Conservation (phyloP, 2,797 vertebrate genomes). For the Falco berigora region DNA sequence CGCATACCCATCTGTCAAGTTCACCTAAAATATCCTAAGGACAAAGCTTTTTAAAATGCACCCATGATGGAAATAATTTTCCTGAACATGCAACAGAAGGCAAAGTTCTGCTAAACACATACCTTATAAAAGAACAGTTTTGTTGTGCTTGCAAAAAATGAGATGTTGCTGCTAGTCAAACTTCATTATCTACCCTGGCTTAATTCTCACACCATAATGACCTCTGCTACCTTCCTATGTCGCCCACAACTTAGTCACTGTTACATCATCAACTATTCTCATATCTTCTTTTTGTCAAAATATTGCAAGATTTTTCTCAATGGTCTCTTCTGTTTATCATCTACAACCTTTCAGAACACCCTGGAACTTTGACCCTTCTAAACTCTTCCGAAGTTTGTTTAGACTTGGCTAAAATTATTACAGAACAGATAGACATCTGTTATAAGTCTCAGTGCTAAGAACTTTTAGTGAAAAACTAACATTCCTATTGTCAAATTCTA, state of each 20-base stretch:
- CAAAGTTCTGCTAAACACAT: neutral
- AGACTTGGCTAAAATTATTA: neutral
- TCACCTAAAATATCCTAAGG: neutral
- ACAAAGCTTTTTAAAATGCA: neutral
- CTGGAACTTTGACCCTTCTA: neutral
- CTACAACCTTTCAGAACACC: neutral
- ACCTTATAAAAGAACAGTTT: neutral
- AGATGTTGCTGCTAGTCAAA: neutral
- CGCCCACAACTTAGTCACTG: neutral
- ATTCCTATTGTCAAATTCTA: neutral
- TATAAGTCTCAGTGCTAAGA: neutral
- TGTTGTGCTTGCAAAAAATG: neutral
- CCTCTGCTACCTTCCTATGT: neutral
- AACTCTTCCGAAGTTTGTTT: neutral
- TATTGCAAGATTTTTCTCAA: neutral
- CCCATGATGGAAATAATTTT: neutral
- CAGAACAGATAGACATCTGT: neutral
- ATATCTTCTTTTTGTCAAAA: neutral
- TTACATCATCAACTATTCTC: neutral
- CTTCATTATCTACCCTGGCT: neutral
- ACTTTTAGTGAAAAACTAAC: neutral
- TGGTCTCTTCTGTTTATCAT: neutral
- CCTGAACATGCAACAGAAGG: neutral
- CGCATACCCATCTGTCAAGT: accelerated
- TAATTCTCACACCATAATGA: neutral